These are phyloP conservation scores for Hemichromis elongatus DNA, from an alignment of 2,113 vertebrate species.

Conservation along the genomic window DNA sequence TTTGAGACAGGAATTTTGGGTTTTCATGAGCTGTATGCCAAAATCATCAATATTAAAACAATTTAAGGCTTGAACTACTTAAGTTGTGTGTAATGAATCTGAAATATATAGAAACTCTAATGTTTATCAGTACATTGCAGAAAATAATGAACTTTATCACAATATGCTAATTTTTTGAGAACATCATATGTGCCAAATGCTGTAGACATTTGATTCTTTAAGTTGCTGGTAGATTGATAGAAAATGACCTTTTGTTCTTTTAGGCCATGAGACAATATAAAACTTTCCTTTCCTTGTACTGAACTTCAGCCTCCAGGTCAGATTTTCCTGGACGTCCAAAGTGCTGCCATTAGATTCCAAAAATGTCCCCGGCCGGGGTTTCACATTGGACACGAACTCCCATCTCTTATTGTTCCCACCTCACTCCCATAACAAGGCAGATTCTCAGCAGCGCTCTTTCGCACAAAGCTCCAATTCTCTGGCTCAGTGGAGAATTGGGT, in stretches of 20 bases:
- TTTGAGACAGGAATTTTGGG: too few relatives aligned
- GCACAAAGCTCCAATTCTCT: conserved; percentile 45
- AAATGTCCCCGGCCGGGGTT: neutral
- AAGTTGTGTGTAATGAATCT: too few relatives aligned
- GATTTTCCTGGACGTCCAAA: neutral
- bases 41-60: too few relatives aligned
- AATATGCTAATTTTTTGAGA: too few relatives aligned
- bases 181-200: neutral
- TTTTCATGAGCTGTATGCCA: too few relatives aligned
- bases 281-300: neutral
- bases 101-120: too few relatives aligned
- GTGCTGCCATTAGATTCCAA: neutral
- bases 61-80: too few relatives aligned
- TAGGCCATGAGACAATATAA: neutral
- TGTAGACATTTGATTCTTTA: neutral
- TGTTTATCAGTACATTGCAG: too few relatives aligned
- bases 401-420: neutral
- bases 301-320: neutral
- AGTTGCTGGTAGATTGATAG: neutral
- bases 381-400: neutral
- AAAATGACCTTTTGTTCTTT: neutral
- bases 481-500: neutral
- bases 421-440: neutral
- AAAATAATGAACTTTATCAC: too few relatives aligned
- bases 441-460: conserved; percentile 2